Evolutionary conservation across 1,140 invertebrate genomes (phyloP).

Genomic region (Oreohelix idahoensis): DNA sequence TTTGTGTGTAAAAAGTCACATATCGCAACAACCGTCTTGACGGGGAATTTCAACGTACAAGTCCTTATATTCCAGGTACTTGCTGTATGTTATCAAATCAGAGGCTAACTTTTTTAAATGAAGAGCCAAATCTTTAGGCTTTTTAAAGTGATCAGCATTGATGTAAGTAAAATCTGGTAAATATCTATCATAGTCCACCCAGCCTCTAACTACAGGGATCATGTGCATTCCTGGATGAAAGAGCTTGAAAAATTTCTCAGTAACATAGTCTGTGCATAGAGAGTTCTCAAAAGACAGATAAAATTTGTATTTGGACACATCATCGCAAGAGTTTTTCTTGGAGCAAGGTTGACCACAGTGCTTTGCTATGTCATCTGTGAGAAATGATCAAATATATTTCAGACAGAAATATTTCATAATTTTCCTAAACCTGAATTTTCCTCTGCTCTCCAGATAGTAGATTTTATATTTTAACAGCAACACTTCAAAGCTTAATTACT

Average conservation of each 20-base stretch:
- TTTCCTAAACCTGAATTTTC: too few species aligned
- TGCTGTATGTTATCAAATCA: constrained; percentile 25
- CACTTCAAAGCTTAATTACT: too few species aligned
- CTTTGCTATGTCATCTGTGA: constrained; percentile 83
- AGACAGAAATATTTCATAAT: too few species aligned
- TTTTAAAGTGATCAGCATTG: too few species aligned
- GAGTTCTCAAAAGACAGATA: too few species aligned
- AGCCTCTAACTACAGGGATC: constrained; percentile 33
- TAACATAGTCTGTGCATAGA: constrained; percentile 31
- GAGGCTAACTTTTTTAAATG: constrained; percentile 13
- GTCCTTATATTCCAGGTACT: too few species aligned
- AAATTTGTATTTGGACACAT: too few species aligned
- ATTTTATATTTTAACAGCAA: too few species aligned
- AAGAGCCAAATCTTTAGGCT: constrained; percentile 14
- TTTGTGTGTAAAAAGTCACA: not conserved
- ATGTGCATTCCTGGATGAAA: not conserved
- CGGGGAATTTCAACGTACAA: not conserved
- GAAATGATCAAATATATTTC: too few species aligned
- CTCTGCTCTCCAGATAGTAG: too few species aligned
- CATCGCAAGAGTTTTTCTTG: not conserved
- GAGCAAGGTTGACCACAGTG: constrained; percentile 72
- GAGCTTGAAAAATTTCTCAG: constrained; percentile 24
- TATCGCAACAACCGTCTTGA: not conserved
- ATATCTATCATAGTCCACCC: constrained; percentile 10
- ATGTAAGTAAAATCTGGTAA: constrained; percentile 19